A percentile compares a stretch with the other conserved stretches of the same genome.
These are phyloP conservation scores for Rachycentron canadum DNA, from an alignment of 2,797 vertebrate genomes.

Conservation along the genomic window DNA sequence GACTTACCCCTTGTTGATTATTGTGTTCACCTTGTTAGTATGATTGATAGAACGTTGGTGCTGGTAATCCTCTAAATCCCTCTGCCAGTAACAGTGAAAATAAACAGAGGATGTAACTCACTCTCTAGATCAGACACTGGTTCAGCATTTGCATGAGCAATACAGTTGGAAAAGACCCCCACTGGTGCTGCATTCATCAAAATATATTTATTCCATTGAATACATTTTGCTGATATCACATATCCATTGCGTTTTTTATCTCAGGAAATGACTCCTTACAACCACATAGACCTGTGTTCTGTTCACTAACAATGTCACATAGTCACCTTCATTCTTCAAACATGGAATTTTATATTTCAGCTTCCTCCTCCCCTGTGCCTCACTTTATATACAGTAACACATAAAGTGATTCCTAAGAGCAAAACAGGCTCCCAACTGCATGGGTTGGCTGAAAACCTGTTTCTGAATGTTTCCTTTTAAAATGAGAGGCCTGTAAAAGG, in stretches of 20 bases:
- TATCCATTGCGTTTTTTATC: slow-evolving; percentile 40
- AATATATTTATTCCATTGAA: slow-evolving; percentile 53
- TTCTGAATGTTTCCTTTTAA: too few species aligned
- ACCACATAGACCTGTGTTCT: slow-evolving; percentile 1
- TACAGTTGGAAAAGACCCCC: slow-evolving; percentile 41
- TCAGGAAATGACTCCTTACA: slow-evolving; percentile 37
- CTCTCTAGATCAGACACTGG: slow-evolving; percentile 46
- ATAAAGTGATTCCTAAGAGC: neutral
- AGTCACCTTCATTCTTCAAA: neutral
- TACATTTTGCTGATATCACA: slow-evolving; percentile 54
- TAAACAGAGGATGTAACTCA: slow-evolving; percentile 33
- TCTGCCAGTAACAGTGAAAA: slow-evolving; percentile 54
- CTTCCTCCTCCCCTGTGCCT: neutral
- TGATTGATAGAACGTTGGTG: slow-evolving; percentile 41
- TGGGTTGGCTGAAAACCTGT: too few species aligned
- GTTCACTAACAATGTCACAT: neutral
- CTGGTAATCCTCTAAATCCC: slow-evolving; percentile 39
- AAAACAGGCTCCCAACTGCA: too few species aligned
- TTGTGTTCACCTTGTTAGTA: slow-evolving; percentile 31
- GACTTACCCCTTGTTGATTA: slow-evolving; percentile 14
- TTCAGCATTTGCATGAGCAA: slow-evolving; percentile 27
- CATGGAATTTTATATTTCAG: neutral
- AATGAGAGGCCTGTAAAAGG: too few species aligned
- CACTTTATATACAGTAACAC: neutral
- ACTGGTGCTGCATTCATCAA: slow-evolving; percentile 64